Conservation (phyloP, 2,113 vertebrate genomes). For the Takifugu flavidus region DNA sequence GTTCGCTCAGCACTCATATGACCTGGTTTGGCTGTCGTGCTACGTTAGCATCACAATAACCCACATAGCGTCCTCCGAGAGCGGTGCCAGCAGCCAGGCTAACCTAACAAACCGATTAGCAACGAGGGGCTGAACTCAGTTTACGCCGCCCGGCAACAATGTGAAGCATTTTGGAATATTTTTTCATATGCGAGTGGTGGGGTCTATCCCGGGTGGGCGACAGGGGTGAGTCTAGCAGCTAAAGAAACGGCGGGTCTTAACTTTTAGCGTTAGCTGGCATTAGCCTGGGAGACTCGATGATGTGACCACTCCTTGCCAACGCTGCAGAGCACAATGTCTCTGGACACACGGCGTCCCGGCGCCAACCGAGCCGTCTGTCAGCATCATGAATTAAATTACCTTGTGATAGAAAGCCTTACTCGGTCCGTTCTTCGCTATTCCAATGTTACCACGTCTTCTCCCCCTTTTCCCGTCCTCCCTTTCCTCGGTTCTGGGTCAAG, state of each 20-base stretch:
- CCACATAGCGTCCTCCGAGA: constrained; percentile 31
- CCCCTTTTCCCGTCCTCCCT: constrained; percentile 41
- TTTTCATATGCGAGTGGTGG: background rate
- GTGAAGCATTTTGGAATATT: background rate
- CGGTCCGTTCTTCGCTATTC: constrained; percentile 27
- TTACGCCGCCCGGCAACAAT: background rate
- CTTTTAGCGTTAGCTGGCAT: constrained; percentile 39
- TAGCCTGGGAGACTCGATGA: constrained; percentile 45
- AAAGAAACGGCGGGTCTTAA: background rate
- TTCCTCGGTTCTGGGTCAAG: constrained; percentile 59
- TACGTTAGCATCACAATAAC: constrained; percentile 73
- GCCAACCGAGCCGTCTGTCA: background rate
- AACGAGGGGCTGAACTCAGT: constrained; percentile 6
- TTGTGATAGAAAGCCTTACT: constrained; percentile 21
- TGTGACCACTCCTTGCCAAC: constrained; percentile 72
- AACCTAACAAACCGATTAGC: constrained; percentile 51
- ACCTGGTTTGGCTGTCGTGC: constrained; percentile 61
- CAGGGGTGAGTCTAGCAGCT: no score
- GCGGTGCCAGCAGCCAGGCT: constrained; percentile 26
- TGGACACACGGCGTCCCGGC: background rate
- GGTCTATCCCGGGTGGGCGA: background rate
- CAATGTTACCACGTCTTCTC: constrained; percentile 29
- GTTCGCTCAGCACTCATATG: constrained; percentile 37
- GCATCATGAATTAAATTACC: constrained; percentile 39
- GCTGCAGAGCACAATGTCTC: constrained; percentile 52